Evolutionary conservation across 2,888 invertebrate species (phyloP).

Genomic region (Xestia rhomboidea): DNA sequence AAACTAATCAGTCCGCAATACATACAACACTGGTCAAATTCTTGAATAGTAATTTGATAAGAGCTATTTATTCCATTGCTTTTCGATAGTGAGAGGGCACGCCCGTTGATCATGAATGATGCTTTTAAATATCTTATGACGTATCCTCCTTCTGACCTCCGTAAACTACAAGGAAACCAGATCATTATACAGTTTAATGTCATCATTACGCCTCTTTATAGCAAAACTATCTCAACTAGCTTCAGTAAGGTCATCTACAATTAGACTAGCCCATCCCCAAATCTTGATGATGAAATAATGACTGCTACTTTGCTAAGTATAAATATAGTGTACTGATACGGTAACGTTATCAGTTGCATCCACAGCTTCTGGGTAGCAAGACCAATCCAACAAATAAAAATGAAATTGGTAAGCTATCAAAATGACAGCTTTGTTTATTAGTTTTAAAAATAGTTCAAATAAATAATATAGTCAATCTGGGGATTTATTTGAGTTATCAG

Average conservation of each 20-base stretch:
- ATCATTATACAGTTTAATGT: conserved; percentile 36
- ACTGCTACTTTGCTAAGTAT: conserved; percentile 81
- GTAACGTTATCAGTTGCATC: conserved; percentile 81
- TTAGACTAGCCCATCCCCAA: conserved; percentile 81
- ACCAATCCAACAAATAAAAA: conserved; percentile 64
- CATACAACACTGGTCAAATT: neutral
- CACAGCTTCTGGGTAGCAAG: conserved; percentile 73
- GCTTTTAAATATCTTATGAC: conserved; percentile 27
- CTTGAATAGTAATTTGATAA: neutral
- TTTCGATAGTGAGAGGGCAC: conserved; percentile 15
- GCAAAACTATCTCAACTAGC: conserved; percentile 47
- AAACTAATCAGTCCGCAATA: neutral
- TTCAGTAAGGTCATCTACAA: conserved; percentile 67
- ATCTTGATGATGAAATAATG: conserved; percentile 81
- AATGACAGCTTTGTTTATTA: too few species aligned
- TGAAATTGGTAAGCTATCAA: conserved; percentile 80
- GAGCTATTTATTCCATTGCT: neutral
- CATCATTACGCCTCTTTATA: conserved; percentile 48
- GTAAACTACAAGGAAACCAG: conserved; percentile 38
- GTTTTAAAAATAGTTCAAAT: too few species aligned
- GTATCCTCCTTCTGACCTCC: conserved; percentile 34
- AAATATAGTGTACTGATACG: conserved; percentile 80
- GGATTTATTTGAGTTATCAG: neutral
- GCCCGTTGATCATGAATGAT: neutral
- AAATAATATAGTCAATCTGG: neutral